Base-by-base conservation (phyloP, 2,113 vertebrate genomes). In the Psilopsiagon aurifrons region DNA sequence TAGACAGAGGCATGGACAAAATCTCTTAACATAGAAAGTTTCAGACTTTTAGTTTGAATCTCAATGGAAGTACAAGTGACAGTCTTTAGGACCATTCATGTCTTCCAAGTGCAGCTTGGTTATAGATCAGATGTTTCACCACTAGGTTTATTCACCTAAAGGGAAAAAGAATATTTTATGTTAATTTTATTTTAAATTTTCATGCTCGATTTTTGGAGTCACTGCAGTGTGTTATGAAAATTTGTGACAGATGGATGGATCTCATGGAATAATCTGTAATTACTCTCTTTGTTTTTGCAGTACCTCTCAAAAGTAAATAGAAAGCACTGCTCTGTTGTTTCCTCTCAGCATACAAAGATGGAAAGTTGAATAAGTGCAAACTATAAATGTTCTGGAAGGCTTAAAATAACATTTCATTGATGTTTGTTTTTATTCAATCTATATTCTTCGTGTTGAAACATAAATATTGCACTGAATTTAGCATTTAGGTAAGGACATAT, bases 241-340 rank as follows among this genome's bases (percentile, higher is more conserved):
- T 80, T 78, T 63, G 73, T 94, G 95, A 96, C 95, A 97, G 96
- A 97, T 91, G 96, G 96, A 95, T 95, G 87, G 94, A 96, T 98
- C 89, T 97, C 71, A 73, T 87, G 71, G 92, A 97, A 96, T 92
- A 97, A 96, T 96, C 89, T 95, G 95, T 96, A 97, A 97, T 85
- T 92, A 86, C 70, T 96, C 80, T 88, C 86, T 96, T 91, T 96
- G 87, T 97, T 97, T 73, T 95, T 92, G 66, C 81, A 94, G 73
- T 96, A 95, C 1, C 0, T 93, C 77, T 97, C 95, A 82, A 91
- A 97, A 94, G 91, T 96, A 97, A 98, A 97, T 90, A 95, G 92
- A 94, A 94, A 91, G 35, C 41, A 80, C 96, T 97, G 94, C 85
- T 94, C 73, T 96, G 96, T 93, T 89, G 60, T 80, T 97, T 80